Base-by-base conservation (phyloP, 2,113 vertebrate genomes). In the Cryptomyrus ogoouensis region DNA sequence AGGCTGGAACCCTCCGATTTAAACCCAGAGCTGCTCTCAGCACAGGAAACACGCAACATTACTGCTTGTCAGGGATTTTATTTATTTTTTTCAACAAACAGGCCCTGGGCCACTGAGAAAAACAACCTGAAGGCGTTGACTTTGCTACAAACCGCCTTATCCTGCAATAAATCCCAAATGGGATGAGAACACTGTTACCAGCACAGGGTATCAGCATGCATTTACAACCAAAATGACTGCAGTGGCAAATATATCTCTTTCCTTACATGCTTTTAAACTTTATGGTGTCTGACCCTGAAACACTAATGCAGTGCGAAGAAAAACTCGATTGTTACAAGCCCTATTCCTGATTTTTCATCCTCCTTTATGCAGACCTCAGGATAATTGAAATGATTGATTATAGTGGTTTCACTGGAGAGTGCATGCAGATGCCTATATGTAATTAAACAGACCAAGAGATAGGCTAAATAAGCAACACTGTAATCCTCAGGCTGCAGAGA, bases 1-100 rank as follows among this genome's bases (percentile, higher is more conserved):
- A 90, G 90, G 52, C 6, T 1, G 90, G 91, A 92, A 62, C 93
- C 90, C 47, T 58, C 91, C 50, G 46, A 88, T 90, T 49, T 56
- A 80, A 24, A 89, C 35, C 21, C 44, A 21, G 21, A 47, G 74
- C 74, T 19, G 74, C 5, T 80, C 83, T 84, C 83, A 44, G 83
- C 83, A 80, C 83, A 47, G 44, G 44, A 86, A 83, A 35, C 83
- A 87, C 10, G 13, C 49, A 85, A 52, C 46, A 53, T 8, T 53
- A 17, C 50, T 53, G 50, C 50, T 35, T 53, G 50, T 87, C 85
- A 87, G 24, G 12, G n/a, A 31, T 86, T 86, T 86, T 77, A 5
- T 35, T 13, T 10, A 8, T 35, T 6, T 77, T 17, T 39, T 42
- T 53, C 7, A 87, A 87, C 24, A 31, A 87, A 52, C 91, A 90